Percentiles rank a stretch among this genome's conserved stretches.
phyloP scores from a whole-genome alignment of 2,888 invertebrate species.

The Ectropis crepuscularia region DNA sequence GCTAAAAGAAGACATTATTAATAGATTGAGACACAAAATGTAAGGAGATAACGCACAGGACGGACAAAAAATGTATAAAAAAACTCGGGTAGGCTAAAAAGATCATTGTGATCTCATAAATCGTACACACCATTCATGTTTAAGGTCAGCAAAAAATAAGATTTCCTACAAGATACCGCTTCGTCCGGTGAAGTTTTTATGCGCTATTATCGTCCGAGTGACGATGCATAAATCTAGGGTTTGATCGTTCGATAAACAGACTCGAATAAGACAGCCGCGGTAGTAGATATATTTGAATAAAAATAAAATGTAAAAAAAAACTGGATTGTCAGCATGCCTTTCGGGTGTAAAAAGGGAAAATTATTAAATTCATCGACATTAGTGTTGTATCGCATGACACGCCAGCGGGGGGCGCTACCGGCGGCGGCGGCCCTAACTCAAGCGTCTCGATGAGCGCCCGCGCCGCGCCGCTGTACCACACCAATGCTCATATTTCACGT shows the following conservation, averaged over 20 bases:
- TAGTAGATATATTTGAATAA: slow-evolving; percentile 23
- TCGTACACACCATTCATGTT: slow-evolving; percentile 82
- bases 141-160: slow-evolving; percentile 73
- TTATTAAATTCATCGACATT: slow-evolving; percentile 62
- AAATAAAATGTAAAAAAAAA: slow-evolving; percentile 28
- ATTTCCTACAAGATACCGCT: slow-evolving; percentile 79
- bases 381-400: slow-evolving; percentile 75
- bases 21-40: slow-evolving; percentile 83
- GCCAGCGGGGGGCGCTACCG: slow-evolving; percentile 79
- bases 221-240: slow-evolving; percentile 53
- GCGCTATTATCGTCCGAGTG: slow-evolving; percentile 55
- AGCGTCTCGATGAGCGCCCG: slow-evolving; percentile 42
- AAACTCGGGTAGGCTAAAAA: slow-evolving; percentile 74
- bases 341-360: slow-evolving; percentile 49
- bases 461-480: slow-evolving; percentile 36
- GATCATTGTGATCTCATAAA: slow-evolving; percentile 82
- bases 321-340: slow-evolving; percentile 39
- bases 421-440: slow-evolving; percentile 67
- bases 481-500: slow-evolving; percentile 62
- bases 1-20: slow-evolving; percentile 81
- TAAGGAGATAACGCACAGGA: slow-evolving; percentile 69
- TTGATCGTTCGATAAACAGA: slow-evolving; percentile 45
- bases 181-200: slow-evolving; percentile 75
- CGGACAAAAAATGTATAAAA: slow-evolving; percentile 56
- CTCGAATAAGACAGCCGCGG: slow-evolving; percentile 22